A percentile compares a stretch with the other conserved stretches of the same genome.
These are phyloP conservation scores for Zosterops lateralis DNA, from an alignment of 2,113 vertebrate genomes.

Conservation along the genomic window DNA sequence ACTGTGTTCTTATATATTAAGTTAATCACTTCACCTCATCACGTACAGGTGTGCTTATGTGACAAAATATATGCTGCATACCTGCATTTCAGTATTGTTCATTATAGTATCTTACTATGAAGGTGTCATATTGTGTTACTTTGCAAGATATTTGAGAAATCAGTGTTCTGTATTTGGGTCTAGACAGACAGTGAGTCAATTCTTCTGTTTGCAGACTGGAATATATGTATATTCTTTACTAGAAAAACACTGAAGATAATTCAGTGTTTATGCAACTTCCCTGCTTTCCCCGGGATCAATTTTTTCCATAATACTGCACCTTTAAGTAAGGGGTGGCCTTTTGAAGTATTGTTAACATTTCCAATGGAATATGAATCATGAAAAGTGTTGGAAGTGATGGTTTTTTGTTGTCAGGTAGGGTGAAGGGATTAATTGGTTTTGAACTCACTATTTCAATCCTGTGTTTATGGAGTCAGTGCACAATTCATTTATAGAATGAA, in stretches of 20 bases:
- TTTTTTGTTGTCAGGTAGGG: neutral
- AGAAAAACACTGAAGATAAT: neutral
- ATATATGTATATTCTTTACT: neutral
- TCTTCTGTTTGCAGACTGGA: neutral
- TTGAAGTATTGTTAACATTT: neutral
- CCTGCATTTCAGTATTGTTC: neutral
- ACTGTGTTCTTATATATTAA: neutral
- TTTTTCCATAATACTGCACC: neutral
- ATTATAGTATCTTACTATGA: neutral
- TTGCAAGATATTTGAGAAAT: neutral
- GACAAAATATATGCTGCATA: neutral
- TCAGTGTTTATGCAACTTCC: neutral
- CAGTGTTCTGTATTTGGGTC: neutral
- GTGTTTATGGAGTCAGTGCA: neutral
- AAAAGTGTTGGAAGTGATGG: neutral
- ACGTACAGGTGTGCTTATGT: neutral
- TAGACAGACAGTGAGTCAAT: neutral
- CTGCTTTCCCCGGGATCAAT: neutral
- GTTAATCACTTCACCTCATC: neutral
- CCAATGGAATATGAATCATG: neutral
- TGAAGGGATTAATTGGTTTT: neutral
- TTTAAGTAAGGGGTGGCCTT: neutral
- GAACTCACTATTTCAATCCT: neutral
- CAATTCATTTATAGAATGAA: neutral
- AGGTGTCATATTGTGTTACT: neutral